Conservation (phyloP, 2,888 invertebrate species). For the Sturmia bella region DNA sequence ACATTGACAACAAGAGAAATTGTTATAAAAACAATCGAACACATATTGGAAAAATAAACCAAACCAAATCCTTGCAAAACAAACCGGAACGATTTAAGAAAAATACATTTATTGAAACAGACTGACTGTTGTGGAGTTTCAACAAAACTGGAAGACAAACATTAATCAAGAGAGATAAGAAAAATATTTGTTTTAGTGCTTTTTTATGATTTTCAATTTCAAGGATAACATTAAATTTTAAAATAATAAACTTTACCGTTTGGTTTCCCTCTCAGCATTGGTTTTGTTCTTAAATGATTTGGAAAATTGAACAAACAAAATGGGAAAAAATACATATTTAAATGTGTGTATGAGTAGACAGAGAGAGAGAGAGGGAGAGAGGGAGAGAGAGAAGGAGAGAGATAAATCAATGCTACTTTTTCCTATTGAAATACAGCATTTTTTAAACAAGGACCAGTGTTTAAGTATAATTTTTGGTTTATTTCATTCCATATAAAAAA, state of each 20-base stretch:
- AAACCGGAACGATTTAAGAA: conserved; percentile 33
- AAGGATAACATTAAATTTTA: conserved; percentile 52
- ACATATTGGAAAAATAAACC: conserved; percentile 7
- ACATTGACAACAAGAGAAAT: conserved; percentile 28
- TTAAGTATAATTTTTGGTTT: too few species aligned
- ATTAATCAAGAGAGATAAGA: conserved; percentile 57
- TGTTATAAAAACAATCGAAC: conserved; percentile 56
- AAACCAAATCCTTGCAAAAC: conserved; percentile 40
- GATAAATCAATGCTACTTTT: too few species aligned
- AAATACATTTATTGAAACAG: conserved; percentile 8
- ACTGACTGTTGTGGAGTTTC: conserved; percentile 33
- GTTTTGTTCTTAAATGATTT: conserved; percentile 33
- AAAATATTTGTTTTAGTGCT: conserved; percentile 57
- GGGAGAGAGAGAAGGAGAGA: too few species aligned
- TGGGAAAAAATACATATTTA: too few species aligned
- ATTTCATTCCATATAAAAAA: too few species aligned
- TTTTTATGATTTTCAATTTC: conserved; percentile 53
- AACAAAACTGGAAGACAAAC: conserved; percentile 53
- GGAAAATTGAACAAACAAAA: conserved; percentile 33
- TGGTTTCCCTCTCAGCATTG: neutral
- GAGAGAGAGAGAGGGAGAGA: too few species aligned
- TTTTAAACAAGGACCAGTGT: too few species aligned
- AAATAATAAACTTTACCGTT: conserved; percentile 47
- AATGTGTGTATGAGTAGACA: neutral
- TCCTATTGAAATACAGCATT: too few species aligned